Base-by-base conservation (phyloP, 1,140 invertebrate genomes). In the Trichoplusia ni region DNA sequence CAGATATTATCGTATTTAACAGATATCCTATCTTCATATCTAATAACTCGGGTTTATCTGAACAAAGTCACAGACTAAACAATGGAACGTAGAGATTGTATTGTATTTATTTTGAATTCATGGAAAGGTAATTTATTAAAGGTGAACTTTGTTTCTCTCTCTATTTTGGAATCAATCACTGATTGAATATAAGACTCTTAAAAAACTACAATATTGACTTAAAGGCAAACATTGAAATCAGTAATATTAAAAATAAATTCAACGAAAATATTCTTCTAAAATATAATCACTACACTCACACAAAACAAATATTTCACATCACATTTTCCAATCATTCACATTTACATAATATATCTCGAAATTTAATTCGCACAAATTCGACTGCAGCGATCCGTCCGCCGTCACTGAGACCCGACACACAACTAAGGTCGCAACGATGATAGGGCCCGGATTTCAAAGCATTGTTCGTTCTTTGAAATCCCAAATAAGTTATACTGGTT, bases 351-450 rank as follows among this genome's bases (percentile, higher is more conserved):
- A n/a, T n/a, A n/a, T n/a, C n/a, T n/a, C n/a, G n/a, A n/a, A n/a
- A n/a, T n/a, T n/a, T n/a, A n/a, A 27, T 27, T 7, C 3, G 3
- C 7, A 27, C 7, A 27, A 27, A 3, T 4, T 7, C 25, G 25
- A 7, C 7, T 61, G 14, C 13, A 16, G 11, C 14, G 18, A n/a
- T n/a, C n/a, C n/a, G 58, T 18, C 19, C 71, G 71, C 67, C 61
- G 4, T 13, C 46, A 74, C 19, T 60, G 35, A 4, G 35, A 3
- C 59, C 59, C 14, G 51, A 27, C 3, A 8, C n/a, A 1, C 16
- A 23, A 23, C 14, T 37, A 60, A 65, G 61, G 71, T 70, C 67
- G 54, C 65, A 70, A 71, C 61, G n/a, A 67, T 31, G 42, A 11
- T 38, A 44, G 60, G 64, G 60, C 29, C 42, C 67, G 46, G 40